Percentiles rank a stretch among this genome's conserved stretches.
Evolutionary conservation across 2,888 invertebrate species (phyloP).

Genomic region (Shargacucullia verbasci): DNA sequence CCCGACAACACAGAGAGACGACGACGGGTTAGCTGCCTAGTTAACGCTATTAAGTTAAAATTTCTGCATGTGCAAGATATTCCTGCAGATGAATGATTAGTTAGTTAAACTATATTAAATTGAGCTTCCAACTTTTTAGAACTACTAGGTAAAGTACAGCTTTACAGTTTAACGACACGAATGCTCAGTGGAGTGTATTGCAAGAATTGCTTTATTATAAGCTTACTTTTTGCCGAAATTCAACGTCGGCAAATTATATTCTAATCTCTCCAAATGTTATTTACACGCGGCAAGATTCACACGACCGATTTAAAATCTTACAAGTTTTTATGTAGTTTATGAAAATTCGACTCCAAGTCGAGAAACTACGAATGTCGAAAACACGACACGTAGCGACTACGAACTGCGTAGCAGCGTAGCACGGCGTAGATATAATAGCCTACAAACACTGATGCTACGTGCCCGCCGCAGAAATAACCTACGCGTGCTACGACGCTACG

Average conservation of each 20-base stretch:
- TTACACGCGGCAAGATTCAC: slow-evolving; percentile 1
- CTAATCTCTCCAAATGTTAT: neutral
- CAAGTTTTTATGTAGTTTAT: slow-evolving; percentile 22
- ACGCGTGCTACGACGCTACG: slow-evolving; percentile 45
- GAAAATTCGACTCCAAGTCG: slow-evolving; percentile 29
- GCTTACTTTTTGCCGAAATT: neutral
- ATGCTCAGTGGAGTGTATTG: too few species aligned
- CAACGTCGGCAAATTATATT: neutral
- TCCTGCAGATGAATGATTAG: too few species aligned
- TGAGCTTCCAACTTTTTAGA: too few species aligned
- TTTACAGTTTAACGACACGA: too few species aligned
- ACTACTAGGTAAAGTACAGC: too few species aligned
- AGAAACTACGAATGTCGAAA: slow-evolving; percentile 27
- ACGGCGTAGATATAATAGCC: slow-evolving; percentile 42
- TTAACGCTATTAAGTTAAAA: slow-evolving; percentile 42
- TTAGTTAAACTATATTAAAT: too few species aligned
- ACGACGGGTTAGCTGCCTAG: slow-evolving; percentile 33
- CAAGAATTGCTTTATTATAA: too few species aligned
- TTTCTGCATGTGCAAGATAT: slow-evolving; percentile 41
- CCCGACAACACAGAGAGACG: slow-evolving; percentile 27
- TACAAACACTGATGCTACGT: slow-evolving; percentile 46
- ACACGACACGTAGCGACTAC: slow-evolving; percentile 46
- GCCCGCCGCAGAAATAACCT: slow-evolving; percentile 39
- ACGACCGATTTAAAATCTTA: slow-evolving; percentile 22
- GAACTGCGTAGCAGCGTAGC: slow-evolving; percentile 40